Evolutionary conservation across 2,888 invertebrate species (phyloP).

Genomic region (Pristionchus entomophagus): DNA sequence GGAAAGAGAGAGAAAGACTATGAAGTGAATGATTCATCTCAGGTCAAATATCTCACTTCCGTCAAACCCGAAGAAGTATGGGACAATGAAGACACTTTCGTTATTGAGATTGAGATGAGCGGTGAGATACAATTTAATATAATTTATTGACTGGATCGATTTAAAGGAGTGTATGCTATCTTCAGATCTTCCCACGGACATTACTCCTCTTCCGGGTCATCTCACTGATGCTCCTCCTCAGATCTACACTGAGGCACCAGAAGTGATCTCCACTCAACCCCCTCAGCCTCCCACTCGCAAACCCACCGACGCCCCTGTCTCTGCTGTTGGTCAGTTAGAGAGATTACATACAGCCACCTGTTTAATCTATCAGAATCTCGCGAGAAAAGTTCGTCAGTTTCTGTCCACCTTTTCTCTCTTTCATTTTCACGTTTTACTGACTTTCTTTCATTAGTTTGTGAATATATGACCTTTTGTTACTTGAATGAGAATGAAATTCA

Average conservation of each 20-base stretch:
- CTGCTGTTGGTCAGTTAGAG: neutral
- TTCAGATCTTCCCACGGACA: neutral
- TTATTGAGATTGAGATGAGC: conserved; percentile 14
- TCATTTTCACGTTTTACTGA: too few species aligned
- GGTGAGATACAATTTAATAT: neutral
- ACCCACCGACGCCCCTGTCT: neutral
- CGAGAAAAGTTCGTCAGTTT: too few species aligned
- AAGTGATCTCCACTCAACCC: neutral
- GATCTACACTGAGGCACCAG: neutral
- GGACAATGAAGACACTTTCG: conserved; percentile 31
- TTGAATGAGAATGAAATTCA: neutral
- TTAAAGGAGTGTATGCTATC: neutral
- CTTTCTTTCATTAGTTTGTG: too few species aligned
- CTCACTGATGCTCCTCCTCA: neutral
- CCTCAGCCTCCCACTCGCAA: neutral
- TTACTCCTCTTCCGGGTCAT: conserved; percentile 9
- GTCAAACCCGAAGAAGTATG: neutral
- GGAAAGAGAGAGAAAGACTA: neutral
- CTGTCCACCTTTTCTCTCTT: too few species aligned
- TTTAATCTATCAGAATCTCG: too few species aligned
- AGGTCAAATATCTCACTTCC: conserved; percentile 24
- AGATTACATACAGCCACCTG: too few species aligned
- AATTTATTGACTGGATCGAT: too few species aligned
- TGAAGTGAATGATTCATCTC: neutral
- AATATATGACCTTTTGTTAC: neutral